These are phyloP conservation scores for Oxystoma pomonae DNA, from an alignment of 2,888 invertebrate species.

Conservation along the genomic window DNA sequence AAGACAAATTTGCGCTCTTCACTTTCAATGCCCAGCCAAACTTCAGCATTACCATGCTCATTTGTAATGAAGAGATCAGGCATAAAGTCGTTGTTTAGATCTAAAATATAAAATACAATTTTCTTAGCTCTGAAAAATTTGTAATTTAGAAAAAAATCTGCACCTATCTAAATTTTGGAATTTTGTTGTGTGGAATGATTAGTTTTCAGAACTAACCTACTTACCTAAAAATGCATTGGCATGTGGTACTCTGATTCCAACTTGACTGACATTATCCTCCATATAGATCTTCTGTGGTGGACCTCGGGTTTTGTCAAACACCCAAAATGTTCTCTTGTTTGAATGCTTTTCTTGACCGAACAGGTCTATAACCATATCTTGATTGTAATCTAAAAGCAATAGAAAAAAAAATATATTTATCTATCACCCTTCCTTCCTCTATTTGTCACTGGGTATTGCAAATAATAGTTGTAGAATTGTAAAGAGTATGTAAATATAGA, in stretches of 20 bases:
- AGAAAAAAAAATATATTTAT: too few relatives aligned
- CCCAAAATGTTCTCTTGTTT: constrained; percentile 64
- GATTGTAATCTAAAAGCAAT: constrained; percentile 69
- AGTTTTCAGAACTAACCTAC: constrained; percentile 7
- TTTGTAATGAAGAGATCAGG: constrained; percentile 83
- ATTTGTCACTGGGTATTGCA: too few relatives aligned
- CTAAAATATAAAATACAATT: constrained; percentile 42
- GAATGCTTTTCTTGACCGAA: constrained; percentile 65
- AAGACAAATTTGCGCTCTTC: constrained; percentile 50
- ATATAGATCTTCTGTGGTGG: constrained; percentile 42
- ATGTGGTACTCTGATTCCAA: constrained; percentile 66
- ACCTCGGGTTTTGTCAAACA: constrained; percentile 60
- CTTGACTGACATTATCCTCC: constrained; percentile 35
- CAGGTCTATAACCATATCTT: constrained; percentile 89
- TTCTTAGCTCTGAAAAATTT: too few relatives aligned
- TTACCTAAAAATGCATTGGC: constrained; percentile 77
- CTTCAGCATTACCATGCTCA: constrained; percentile 59
- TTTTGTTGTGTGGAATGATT: too few relatives aligned
- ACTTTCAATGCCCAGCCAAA: constrained; percentile 64
- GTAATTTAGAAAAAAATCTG: too few relatives aligned
- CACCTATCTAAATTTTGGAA: too few relatives aligned
- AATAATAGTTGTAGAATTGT: too few relatives aligned
- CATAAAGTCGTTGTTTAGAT: constrained; percentile 78
- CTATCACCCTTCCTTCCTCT: too few relatives aligned
- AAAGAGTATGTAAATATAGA: too few relatives aligned